Evolutionary conservation across 2,113 vertebrate species (phyloP).

Genomic region (Heterochromis multidens): DNA sequence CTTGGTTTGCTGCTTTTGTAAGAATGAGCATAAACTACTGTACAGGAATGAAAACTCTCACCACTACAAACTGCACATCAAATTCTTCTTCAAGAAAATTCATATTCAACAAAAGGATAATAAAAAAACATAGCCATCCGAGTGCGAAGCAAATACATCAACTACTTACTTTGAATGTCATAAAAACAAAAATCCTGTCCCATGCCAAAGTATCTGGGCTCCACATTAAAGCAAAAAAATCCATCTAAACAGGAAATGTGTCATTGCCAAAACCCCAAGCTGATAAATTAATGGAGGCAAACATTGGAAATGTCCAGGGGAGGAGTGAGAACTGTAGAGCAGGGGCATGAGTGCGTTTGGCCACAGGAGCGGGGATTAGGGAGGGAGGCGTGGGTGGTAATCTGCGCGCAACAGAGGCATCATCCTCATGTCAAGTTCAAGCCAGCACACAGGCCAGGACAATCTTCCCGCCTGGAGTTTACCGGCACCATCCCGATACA

Average conservation of each 20-base stretch:
- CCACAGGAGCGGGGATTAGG: slow-evolving; percentile 61
- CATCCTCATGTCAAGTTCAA: slow-evolving; percentile 69
- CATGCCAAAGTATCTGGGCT: slow-evolving; percentile 43
- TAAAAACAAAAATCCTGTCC: slow-evolving; percentile 49
- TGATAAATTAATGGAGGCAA: slow-evolving; percentile 47
- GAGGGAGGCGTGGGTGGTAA: slow-evolving; percentile 72
- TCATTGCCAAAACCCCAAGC: slow-evolving; percentile 21
- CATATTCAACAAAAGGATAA: neutral
- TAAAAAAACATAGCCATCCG: neutral
- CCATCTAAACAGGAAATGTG: slow-evolving; percentile 30
- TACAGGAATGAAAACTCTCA: neutral
- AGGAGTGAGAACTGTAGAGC: slow-evolving; percentile 42
- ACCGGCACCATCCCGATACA: slow-evolving; percentile 5
- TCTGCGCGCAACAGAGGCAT: slow-evolving; percentile 70
- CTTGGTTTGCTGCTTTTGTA: neutral
- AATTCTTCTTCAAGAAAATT: too few relatives aligned
- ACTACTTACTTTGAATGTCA: slow-evolving; percentile 59
- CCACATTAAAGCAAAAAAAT: slow-evolving; percentile 52
- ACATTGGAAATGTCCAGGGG: slow-evolving; percentile 34
- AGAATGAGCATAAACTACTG: neutral
- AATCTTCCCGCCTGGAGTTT: slow-evolving; percentile 42
- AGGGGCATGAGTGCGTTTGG: slow-evolving; percentile 36
- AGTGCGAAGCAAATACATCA: neutral
- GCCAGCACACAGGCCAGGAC: slow-evolving; percentile 49
- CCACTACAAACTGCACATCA: neutral